Base-by-base conservation (phyloP, 2,888 invertebrate genomes). In the Ennomos erosarius region DNA sequence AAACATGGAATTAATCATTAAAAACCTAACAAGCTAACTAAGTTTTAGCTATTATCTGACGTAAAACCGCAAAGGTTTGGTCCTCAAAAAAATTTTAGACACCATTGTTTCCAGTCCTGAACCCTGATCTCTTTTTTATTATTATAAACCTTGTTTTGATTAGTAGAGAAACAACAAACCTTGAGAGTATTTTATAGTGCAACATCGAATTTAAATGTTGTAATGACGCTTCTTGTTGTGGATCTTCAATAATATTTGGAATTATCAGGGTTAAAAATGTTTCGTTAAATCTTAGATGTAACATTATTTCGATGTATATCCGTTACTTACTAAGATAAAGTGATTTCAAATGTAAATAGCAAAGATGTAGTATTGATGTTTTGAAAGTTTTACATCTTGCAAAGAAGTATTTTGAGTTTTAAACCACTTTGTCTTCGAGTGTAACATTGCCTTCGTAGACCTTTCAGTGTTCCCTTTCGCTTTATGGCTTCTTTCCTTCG, bases 201-300 rank as follows among this genome's bases (percentile, higher is more conserved):
- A 87, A 87, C 90, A 90, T 90, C 90, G 90, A 91, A 91, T 91
- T 90, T 90, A 91, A 79, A 86, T 84, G 84, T 87, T 87, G 87
- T 85, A 82, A 80, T 73, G 87, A 82, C 84, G 87, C 87, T 87
- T 86, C 82, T 85, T 87, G 84, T 87, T 85, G 81, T 81, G 77
- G 79, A 79, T 78, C 73, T 78, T 88, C 87, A 85, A 84, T 84
- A 84, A 87, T 79, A 70, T 82, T 89, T 90, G 92, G 92, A 91
- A 84, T 88, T 87, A 90, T 90, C 92, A 92, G 91, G 92, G 91
- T 92, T 90, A 78, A 79, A 78, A 79, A 83, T 79, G 81, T 88
- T 87, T 89, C 77, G 75, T 88, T 89, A 84, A 79, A 82, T 78
- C 65, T 82, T 84, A 67, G 71, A 47, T 52, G 34, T 85, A 82